Evolutionary conservation across 1,140 invertebrate species (phyloP).

Genomic region (Musca domestica): DNA sequence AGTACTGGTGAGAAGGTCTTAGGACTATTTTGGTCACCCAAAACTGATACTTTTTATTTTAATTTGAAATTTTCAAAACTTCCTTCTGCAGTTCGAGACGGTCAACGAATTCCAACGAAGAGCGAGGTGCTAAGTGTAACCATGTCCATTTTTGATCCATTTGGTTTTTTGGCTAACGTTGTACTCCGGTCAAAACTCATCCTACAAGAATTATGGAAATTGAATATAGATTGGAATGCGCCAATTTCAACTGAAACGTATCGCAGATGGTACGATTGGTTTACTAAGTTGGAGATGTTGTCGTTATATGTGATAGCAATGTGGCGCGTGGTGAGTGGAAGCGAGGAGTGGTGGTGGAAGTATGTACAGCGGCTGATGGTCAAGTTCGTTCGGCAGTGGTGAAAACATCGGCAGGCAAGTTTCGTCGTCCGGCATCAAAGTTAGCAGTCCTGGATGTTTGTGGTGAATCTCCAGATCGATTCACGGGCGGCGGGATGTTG

Average conservation of each 20-base stretch:
- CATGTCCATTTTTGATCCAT: slow-evolving; percentile 6
- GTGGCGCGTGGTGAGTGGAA: neutral
- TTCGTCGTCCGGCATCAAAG: neutral
- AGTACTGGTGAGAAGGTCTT: neutral
- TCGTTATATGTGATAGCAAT: neutral
- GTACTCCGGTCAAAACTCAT: neutral
- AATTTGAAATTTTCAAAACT: neutral
- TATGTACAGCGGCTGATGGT: neutral
- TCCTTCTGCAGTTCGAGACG: neutral
- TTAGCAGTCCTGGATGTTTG: too few species aligned
- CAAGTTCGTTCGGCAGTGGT: neutral
- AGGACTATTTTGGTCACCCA: neutral
- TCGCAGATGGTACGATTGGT: slow-evolving; percentile 5
- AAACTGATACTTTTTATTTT: neutral
- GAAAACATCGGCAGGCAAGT: neutral
- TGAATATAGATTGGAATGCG: neutral
- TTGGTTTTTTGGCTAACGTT: neutral
- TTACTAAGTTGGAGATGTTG: neutral
- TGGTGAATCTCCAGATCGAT: too few species aligned
- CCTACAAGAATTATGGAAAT: slow-evolving; percentile 5
- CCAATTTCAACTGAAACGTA: slow-evolving; percentile 1
- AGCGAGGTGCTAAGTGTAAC: neutral
- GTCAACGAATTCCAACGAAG: neutral
- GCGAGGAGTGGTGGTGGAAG: neutral
- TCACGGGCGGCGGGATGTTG: too few species aligned